These are phyloP conservation scores for Capreolus pygargus DNA, from an alignment of 2,113 vertebrate genomes.

Conservation along the genomic window DNA sequence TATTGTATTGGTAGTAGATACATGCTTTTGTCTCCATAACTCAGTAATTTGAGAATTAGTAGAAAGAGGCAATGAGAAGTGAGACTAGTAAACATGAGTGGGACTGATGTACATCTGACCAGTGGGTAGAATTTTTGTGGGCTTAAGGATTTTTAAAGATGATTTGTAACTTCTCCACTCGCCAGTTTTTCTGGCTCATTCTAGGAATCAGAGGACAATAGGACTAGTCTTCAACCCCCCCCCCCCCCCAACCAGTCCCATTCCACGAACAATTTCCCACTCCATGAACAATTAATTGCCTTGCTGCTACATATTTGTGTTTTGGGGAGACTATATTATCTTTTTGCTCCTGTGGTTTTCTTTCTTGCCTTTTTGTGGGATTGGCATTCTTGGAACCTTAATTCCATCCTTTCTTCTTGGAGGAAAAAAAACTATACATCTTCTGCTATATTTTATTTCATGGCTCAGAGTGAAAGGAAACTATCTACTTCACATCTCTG, in stretches of 20 bases:
- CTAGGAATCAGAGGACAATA: not conserved
- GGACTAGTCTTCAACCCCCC: not conserved
- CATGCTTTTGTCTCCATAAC: not conserved
- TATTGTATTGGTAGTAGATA: not conserved
- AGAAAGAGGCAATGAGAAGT: not conserved
- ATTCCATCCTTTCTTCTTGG: conserved; percentile 24
- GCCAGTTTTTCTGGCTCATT: not conserved
- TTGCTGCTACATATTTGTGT: not conserved
- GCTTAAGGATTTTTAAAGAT: conserved; percentile 27
- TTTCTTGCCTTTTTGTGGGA: conserved; percentile 7
- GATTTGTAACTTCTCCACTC: not conserved
- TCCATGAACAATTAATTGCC: not conserved
- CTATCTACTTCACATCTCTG: not conserved
- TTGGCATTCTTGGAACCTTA: conserved; percentile 5
- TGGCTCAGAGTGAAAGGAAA: conserved; percentile 9
- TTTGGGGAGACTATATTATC: not conserved
- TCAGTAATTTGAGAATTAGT: not conserved
- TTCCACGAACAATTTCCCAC: not conserved
- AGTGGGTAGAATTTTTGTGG: not conserved
- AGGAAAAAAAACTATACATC: not conserved
- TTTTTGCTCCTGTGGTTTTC: not conserved
- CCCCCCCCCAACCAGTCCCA: not conserved
- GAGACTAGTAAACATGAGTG: not conserved
- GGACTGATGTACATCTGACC: not conserved
- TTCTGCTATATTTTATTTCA: conserved; percentile 16